phyloP scores from a whole-genome alignment of 1,140 invertebrate genomes.

The Rhynchophorus ferrugineus region DNA sequence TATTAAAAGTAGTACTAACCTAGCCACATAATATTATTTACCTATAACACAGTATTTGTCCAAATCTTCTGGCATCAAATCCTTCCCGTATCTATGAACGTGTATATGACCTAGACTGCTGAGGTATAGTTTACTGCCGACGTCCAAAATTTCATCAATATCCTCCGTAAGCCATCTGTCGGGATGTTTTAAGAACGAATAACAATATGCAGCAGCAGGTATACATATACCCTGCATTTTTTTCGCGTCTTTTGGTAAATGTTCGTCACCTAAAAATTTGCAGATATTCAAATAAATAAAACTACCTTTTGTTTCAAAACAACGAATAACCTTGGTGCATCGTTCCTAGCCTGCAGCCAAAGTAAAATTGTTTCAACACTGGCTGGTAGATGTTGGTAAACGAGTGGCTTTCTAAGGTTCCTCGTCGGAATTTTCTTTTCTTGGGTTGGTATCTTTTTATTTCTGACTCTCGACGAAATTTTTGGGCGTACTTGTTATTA shows the following conservation, averaged over 20 bases:
- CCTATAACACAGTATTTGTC: constrained; percentile 27
- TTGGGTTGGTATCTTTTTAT: constrained; percentile 33
- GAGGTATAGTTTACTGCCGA: constrained; percentile 43
- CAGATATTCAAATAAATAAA: background rate
- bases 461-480: constrained; percentile 34
- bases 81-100: constrained; percentile 23
- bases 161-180: constrained; percentile 46
- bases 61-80: constrained; percentile 29
- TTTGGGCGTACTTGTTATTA: constrained; percentile 27
- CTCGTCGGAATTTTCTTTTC: constrained; percentile 41
- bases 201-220: constrained; percentile 48
- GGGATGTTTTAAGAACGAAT: constrained; percentile 46
- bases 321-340: constrained; percentile 31
- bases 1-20: too few species aligned
- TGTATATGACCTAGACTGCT: constrained; percentile 28
- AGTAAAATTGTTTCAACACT: constrained; percentile 33
- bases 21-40: constrained; percentile 1
- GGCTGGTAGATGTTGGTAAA: constrained; percentile 43
- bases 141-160: constrained; percentile 45
- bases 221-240: constrained; percentile 47
- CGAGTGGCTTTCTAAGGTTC: constrained; percentile 47
- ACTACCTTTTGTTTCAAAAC: background rate
- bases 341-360: constrained; percentile 29
- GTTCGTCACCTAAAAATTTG: constrained; percentile 21
- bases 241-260: constrained; percentile 30